Conservation (phyloP, 2,797 vertebrate genomes). For the Cygnus olor region DNA sequence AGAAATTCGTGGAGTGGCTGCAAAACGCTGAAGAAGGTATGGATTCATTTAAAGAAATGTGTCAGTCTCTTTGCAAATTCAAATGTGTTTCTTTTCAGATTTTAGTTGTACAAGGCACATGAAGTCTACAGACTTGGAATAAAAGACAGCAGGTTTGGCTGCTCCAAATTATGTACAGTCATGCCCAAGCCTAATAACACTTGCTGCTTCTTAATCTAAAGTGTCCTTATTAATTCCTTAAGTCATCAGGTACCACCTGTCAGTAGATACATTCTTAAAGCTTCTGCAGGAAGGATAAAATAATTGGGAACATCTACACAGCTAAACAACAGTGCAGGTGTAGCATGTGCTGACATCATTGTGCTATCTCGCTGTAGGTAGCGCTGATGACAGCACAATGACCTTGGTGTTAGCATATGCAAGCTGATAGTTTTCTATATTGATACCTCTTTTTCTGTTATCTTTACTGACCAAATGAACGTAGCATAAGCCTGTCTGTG, state of each 20-base stretch:
- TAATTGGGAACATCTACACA: not conserved
- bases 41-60: not conserved
- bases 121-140: not conserved
- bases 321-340: not conserved
- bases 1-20: slow-evolving; percentile 93
- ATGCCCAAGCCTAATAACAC: not conserved
- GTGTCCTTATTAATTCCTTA: not conserved
- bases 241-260: not conserved
- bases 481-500: not conserved
- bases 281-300: not conserved
- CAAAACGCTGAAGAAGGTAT: slow-evolving; percentile 94
- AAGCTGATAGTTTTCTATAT: not conserved
- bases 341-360: not conserved
- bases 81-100: not conserved
- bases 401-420: not conserved
- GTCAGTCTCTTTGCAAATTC: not conserved
- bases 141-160: not conserved
- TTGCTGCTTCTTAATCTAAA: not conserved
- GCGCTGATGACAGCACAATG: not conserved
- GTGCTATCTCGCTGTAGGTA: not conserved
- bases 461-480: not conserved
- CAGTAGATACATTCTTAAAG: not conserved
- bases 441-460: not conserved
- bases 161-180: not conserved
- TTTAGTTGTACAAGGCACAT: not conserved